phyloP scores from a whole-genome alignment of 2,113 vertebrate genomes.

The Hemiscyllium ocellatum region DNA sequence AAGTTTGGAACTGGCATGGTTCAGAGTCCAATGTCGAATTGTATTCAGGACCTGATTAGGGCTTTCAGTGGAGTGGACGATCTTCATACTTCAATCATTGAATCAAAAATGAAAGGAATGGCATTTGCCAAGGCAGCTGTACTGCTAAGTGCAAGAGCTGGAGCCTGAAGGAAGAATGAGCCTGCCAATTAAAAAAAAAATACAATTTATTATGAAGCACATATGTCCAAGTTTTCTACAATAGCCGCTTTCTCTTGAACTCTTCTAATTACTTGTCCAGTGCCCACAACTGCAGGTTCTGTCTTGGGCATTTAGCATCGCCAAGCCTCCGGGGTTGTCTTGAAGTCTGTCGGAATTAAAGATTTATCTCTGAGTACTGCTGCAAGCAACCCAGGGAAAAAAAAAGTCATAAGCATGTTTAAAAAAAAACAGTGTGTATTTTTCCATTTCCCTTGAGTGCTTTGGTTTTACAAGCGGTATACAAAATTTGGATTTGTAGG shows the following conservation, averaged over 20 bases:
- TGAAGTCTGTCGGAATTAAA: neutral
- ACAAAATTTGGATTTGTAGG: neutral
- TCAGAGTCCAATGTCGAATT: neutral
- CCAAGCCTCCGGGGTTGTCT: neutral
- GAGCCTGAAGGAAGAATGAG: neutral
- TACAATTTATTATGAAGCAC: neutral
- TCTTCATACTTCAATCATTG: neutral
- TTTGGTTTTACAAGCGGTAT: neutral
- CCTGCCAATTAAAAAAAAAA: neutral
- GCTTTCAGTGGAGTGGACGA: neutral
- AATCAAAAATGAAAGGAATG: neutral
- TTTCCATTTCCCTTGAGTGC: neutral
- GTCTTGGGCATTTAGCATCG: neutral
- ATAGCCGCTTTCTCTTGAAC: neutral
- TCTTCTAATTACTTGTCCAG: neutral
- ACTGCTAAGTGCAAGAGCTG: neutral
- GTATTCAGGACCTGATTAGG: neutral
- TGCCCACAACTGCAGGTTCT: neutral
- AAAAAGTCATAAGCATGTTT: neutral
- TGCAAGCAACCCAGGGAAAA: neutral
- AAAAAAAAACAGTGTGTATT: neutral
- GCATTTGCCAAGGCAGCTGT: neutral
- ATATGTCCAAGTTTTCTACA: neutral
- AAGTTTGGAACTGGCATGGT: neutral
- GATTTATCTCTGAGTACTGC: neutral